These are phyloP conservation scores for Podarcis lilfordi DNA, from an alignment of 2,797 vertebrate species.

Conservation along the genomic window DNA sequence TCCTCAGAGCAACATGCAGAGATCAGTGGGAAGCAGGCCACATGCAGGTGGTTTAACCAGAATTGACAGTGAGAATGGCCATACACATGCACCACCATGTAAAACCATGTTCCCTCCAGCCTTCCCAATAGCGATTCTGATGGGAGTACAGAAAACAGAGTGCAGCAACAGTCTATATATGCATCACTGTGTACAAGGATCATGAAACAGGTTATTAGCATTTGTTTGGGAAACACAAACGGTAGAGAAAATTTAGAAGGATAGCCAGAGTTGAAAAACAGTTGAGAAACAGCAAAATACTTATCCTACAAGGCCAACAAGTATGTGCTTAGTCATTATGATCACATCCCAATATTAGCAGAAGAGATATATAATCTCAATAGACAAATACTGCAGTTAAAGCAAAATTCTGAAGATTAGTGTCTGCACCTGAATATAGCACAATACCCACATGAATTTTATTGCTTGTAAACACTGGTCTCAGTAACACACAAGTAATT, in stretches of 20 bases:
- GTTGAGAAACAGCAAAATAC: background rate
- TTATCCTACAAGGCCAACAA: background rate
- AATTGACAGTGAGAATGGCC: background rate
- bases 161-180: background rate
- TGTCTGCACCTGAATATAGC: background rate
- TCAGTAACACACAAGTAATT: background rate
- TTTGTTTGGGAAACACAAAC: background rate
- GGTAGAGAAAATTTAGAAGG: background rate
- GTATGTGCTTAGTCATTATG: background rate
- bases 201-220: background rate
- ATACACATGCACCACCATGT: background rate
- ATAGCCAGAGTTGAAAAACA: background rate
- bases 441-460: background rate
- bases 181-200: background rate
- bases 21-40: background rate
- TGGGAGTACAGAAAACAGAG: background rate
- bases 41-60: background rate
- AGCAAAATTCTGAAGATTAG: conserved; percentile 8
- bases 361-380: background rate
- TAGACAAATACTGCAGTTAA: background rate
- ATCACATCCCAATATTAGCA: background rate
- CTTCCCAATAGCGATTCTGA: background rate
- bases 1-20: background rate
- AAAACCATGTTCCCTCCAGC: background rate
- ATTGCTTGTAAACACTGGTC: background rate